These are phyloP conservation scores for Synergus umbraculus DNA, from an alignment of 2,888 invertebrate species.

Conservation along the genomic window DNA sequence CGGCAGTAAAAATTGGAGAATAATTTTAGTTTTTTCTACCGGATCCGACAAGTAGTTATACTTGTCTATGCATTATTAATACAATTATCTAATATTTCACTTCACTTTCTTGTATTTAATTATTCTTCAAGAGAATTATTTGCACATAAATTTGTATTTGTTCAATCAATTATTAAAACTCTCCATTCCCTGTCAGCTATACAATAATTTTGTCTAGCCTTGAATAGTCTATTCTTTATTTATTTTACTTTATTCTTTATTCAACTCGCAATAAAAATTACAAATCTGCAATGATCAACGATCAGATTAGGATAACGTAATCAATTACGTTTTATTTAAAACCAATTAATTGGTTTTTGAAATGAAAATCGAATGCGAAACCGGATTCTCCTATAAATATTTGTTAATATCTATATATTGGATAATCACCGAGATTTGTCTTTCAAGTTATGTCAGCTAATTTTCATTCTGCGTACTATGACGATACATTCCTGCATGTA, in stretches of 20 bases:
- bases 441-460: conserved; percentile 20
- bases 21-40: background rate
- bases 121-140: background rate
- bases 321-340: no score
- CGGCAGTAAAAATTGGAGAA: background rate
- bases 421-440: conserved; percentile 17
- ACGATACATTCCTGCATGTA: conserved; percentile 6
- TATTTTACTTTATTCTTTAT: background rate
- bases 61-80: background rate
- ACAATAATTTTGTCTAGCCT: background rate
- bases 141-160: background rate
- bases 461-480: conserved; percentile 7
- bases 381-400: conserved; percentile 32
- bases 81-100: background rate
- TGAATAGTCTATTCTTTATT: background rate
- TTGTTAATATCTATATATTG: conserved; percentile 10
- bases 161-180: background rate
- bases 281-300: background rate
- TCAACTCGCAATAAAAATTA: background rate
- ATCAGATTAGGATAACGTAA: background rate
- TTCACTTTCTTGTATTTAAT: background rate
- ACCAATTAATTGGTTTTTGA: background rate
- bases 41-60: background rate
- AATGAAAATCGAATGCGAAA: conserved; percentile 7
- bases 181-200: background rate